Evolutionary conservation across 2,888 invertebrate genomes (phyloP).

Genomic region (Adelphocoris suturalis): DNA sequence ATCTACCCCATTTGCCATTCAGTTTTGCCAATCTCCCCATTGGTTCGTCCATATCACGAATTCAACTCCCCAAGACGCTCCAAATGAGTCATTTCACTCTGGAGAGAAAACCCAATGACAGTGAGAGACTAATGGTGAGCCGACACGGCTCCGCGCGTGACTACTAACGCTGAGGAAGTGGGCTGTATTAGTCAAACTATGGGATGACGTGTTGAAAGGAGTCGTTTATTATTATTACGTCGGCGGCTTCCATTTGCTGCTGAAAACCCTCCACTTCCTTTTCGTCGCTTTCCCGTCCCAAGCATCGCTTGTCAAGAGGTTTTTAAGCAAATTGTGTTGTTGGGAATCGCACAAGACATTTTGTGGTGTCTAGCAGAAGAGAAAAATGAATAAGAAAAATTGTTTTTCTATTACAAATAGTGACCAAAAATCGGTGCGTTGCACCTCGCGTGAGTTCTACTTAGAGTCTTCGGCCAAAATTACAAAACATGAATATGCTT

Average conservation of each 20-base stretch:
- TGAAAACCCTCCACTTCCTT: background rate
- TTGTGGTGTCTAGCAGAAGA: no score
- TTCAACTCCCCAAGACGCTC: background rate
- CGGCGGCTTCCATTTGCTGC: background rate
- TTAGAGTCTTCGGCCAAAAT: no score
- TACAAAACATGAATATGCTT: no score
- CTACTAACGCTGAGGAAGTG: background rate
- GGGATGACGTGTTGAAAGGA: conserved; percentile 55
- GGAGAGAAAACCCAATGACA: conserved; percentile 47
- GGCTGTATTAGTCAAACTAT: conserved; percentile 43
- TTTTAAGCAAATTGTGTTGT: background rate
- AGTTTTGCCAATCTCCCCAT: no score
- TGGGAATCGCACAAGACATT: background rate
- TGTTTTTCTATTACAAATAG: no score
- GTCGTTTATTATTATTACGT: conserved; percentile 46
- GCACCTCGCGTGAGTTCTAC: no score
- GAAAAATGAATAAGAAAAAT: no score
- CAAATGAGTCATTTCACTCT: conserved; percentile 45
- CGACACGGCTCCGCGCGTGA: conserved; percentile 53
- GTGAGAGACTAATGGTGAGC: conserved; percentile 46
- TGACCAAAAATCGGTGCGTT: no score
- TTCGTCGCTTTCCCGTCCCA: background rate
- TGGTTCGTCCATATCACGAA: background rate
- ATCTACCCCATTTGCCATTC: no score
- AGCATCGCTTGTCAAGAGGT: background rate